Evolutionary conservation across 2,888 invertebrate genomes (phyloP), one percentile per base, ranked within the genome.

Genomic region (Alviniconcha strummeri): DNA sequence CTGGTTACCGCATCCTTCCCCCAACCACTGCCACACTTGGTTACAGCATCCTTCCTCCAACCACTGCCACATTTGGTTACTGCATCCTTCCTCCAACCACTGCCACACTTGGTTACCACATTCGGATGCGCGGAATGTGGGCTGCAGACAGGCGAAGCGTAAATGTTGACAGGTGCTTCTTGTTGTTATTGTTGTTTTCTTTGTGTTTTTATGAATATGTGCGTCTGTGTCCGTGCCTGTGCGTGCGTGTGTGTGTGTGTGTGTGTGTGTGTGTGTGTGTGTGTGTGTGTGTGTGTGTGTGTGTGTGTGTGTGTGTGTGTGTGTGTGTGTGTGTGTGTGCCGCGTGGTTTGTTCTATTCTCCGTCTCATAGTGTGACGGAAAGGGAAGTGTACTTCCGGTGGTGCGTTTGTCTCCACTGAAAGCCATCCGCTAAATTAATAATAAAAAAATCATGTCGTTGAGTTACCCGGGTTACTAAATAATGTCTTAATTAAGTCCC

Each of bases 251-350:
- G 69, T 17, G 69, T 69, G 69, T 17, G 69, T 72, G 52, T 72
- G 52, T 72, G 52, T 72, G 52, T 72, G 72, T 72, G 36, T 36
- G 72, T 72, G 52, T 36, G 72, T 72, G 72, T 72, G 72, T 72
- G 36, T 72, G 72, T 72, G 72, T 36, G 72, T 72, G 72, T 72
- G 72, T 36, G 72, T 36, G 72, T 36, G 36, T n/a, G 74, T 74
- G 74, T 74, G 74, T 74, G 74, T 74, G 72, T 36, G 19, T 7
- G 72, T 5, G 72, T 36, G 72, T 6, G 72, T 72, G 36, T 72
- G 72, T 72, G 72, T 72, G 72, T 72, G 72, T 36, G 72, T 72
- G 72, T 72, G 72, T 72, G 72, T 72, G 72, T 72, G 72, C 60
- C 60, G 60, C 60, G 7, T 72, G 36, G 19, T 19, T 72, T 19